Conservation (phyloP, 2,113 vertebrate genomes). For the Rhinolophus sinicus region DNA sequence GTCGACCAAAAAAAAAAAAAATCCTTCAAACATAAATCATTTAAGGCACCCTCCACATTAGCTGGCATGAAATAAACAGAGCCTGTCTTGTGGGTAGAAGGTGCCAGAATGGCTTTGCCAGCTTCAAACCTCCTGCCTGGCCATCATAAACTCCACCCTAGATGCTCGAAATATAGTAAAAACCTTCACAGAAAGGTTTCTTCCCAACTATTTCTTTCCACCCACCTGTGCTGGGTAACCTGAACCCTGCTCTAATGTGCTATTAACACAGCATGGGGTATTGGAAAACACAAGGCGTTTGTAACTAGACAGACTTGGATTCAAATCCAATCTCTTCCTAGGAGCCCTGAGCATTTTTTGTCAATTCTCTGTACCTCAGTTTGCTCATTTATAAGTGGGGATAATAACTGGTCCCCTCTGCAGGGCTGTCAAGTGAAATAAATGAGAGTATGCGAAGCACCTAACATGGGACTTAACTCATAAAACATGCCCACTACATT, state of each 20-base stretch:
- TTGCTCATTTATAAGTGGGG: background rate
- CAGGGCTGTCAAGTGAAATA: background rate
- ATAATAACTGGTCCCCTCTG: background rate
- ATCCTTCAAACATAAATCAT: constrained; percentile 71
- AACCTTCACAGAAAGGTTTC: constrained; percentile 42
- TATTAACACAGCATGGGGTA: background rate
- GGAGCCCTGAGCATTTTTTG: background rate
- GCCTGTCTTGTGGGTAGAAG: constrained; percentile 62
- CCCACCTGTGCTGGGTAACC: constrained; percentile 39
- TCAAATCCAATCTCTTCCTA: background rate
- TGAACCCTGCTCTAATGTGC: background rate
- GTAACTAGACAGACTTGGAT: background rate
- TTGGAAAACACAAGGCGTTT: background rate
- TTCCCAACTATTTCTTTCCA: constrained; percentile 1
- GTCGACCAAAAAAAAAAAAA: constrained; percentile 53
- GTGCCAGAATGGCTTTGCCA: constrained; percentile 59
- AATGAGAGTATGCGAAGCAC: background rate
- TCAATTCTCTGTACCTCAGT: background rate
- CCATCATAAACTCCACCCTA: constrained; percentile 48
- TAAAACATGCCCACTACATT: background rate
- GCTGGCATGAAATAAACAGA: constrained; percentile 72
- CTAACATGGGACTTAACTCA: background rate
- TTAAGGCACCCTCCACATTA: constrained; percentile 47
- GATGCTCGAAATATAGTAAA: constrained; percentile 44
- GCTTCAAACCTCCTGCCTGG: constrained; percentile 41